Conservation (phyloP, 2,113 vertebrate genomes). For the Labrus mixtus region DNA sequence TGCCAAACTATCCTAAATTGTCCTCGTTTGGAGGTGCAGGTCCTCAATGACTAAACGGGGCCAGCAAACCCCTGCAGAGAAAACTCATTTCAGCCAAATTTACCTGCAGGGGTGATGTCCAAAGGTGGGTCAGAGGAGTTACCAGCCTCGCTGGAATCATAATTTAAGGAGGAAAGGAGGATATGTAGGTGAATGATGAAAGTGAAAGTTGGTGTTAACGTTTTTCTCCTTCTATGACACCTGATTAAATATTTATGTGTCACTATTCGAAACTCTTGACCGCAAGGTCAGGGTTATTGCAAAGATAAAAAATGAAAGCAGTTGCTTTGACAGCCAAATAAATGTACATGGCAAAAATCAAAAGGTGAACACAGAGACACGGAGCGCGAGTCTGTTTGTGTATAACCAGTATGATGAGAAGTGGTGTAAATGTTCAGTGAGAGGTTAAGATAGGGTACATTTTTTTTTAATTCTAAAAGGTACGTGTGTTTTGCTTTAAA, state of each 20-base stretch:
- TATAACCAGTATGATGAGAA: neutral
- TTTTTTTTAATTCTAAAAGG: constrained; percentile 5
- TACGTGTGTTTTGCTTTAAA: neutral
- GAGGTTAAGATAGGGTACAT: neutral
- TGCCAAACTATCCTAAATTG: constrained; percentile 1
- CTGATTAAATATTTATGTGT: neutral
- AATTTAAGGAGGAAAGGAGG: neutral
- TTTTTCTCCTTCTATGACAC: neutral
- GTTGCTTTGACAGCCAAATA: neutral
- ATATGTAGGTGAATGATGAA: neutral
- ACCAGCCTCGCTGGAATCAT: neutral
- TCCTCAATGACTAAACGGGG: neutral
- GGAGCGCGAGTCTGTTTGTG: neutral
- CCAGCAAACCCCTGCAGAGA: constrained; percentile 2
- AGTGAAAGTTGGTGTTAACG: neutral
- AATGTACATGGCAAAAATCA: neutral
- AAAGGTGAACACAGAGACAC: neutral
- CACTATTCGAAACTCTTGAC: neutral
- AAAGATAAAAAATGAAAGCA: neutral
- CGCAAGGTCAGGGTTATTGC: neutral
- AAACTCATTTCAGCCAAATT: constrained; percentile 20
- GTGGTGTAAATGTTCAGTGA: neutral
- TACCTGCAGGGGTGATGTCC: constrained; percentile 9
- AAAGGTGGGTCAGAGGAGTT: neutral
- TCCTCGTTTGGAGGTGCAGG: constrained; percentile 15